Percentiles rank a stretch among this genome's conserved stretches.
These are phyloP conservation scores for Coleophora deauratella DNA, from an alignment of 2,888 invertebrate genomes.

Conservation along the genomic window DNA sequence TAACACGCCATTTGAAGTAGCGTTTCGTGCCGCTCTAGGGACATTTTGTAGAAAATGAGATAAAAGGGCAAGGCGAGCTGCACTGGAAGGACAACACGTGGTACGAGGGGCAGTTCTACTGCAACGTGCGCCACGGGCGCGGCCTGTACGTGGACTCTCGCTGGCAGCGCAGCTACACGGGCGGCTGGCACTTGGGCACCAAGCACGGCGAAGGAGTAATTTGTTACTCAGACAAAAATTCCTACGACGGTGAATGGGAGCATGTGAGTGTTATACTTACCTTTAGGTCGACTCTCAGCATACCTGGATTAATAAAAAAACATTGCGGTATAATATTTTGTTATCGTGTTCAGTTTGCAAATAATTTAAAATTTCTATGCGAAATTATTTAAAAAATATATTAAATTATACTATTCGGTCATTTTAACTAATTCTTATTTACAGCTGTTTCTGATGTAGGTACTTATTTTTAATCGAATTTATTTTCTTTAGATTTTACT, in stretches of 20 bases:
- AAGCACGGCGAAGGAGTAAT: slow-evolving; percentile 57
- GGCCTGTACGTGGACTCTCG: slow-evolving; percentile 66
- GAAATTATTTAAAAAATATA: too few relatives aligned
- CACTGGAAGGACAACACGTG: slow-evolving; percentile 71
- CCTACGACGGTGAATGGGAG: slow-evolving; percentile 57
- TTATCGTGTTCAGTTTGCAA: too few relatives aligned
- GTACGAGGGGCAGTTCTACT: slow-evolving; percentile 74
- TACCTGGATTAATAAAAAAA: too few relatives aligned
- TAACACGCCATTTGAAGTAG: too few relatives aligned
- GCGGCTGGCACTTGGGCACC: slow-evolving; percentile 66
- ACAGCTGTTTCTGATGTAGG: too few relatives aligned
- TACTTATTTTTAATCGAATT: too few relatives aligned
- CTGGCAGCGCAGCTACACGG: slow-evolving; percentile 44
- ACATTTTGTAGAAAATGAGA: slow-evolving; percentile 69
- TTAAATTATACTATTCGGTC: too few relatives aligned
- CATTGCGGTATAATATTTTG: too few relatives aligned
- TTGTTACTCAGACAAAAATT: slow-evolving; percentile 45
- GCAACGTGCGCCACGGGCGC: slow-evolving; percentile 70
- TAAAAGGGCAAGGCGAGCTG: slow-evolving; percentile 68
- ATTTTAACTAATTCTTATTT: too few relatives aligned
- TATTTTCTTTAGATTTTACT: too few relatives aligned
- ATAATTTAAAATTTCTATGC: too few relatives aligned
- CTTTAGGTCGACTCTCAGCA: too few relatives aligned
- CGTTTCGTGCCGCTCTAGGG: slow-evolving; percentile 47
- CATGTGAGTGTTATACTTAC: slow-evolving; percentile 33